Conservation (phyloP, 1,140 invertebrate genomes). For the Hesperophylax magnus region DNA sequence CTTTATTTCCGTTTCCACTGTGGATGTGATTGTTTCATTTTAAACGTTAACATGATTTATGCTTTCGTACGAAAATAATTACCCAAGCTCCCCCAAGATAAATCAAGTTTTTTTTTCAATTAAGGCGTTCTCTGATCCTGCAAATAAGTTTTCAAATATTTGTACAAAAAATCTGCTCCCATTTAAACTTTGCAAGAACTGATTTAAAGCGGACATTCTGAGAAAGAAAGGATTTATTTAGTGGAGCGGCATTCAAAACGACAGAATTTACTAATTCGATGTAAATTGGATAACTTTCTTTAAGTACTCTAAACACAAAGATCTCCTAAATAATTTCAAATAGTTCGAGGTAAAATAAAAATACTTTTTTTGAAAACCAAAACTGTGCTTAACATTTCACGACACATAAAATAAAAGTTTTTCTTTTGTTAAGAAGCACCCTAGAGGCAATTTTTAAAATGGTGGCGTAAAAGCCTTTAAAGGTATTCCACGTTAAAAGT, state of each 20-base stretch:
- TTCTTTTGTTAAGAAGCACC: conserved; percentile 19
- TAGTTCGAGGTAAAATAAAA: conserved; percentile 5
- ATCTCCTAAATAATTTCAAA: neutral
- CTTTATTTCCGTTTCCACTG: conserved; percentile 28
- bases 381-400: neutral
- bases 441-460: conserved; percentile 19
- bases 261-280: too few relatives aligned
- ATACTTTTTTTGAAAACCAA: conserved; percentile 7
- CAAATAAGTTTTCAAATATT: too few relatives aligned
- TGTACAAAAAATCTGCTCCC: too few relatives aligned
- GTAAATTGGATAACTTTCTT: too few relatives aligned
- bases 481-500: conserved; percentile 24
- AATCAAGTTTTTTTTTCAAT: conserved; percentile 8
- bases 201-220: too few relatives aligned
- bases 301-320: too few relatives aligned
- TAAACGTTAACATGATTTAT: conserved; percentile 31
- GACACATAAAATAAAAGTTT: conserved; percentile 1
- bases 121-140: neutral
- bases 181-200: too few relatives aligned
- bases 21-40: conserved; percentile 31
- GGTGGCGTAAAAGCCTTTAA: neutral
- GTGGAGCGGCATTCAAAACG: too few relatives aligned
- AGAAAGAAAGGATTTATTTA: too few relatives aligned
- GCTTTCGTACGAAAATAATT: neutral
- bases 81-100: neutral